These are phyloP conservation scores for Clepsis dumicolana DNA, from an alignment of 2,888 invertebrate genomes.

Conservation along the genomic window DNA sequence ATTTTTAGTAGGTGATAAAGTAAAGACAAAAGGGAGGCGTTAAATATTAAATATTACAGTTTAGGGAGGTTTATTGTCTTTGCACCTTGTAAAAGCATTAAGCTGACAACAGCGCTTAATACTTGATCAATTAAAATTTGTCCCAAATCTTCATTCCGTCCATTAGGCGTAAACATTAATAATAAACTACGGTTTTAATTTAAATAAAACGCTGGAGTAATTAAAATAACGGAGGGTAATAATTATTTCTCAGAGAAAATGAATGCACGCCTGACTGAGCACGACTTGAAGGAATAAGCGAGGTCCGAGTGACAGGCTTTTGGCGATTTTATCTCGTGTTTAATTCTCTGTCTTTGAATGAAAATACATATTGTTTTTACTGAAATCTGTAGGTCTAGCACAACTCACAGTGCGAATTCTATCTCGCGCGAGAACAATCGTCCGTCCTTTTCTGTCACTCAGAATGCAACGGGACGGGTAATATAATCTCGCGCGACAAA, in stretches of 20 bases:
- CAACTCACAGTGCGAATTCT: too few relatives aligned
- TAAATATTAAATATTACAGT: neutral
- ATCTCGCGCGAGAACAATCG: too few relatives aligned
- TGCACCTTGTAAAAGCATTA: constrained; percentile 13
- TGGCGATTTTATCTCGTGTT: neutral
- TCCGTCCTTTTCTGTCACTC: too few relatives aligned
- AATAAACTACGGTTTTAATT: constrained; percentile 42
- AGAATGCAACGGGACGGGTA: too few relatives aligned
- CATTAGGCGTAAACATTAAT: constrained; percentile 39
- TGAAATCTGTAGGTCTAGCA: too few relatives aligned
- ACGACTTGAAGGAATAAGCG: constrained; percentile 32
- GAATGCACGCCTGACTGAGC: constrained; percentile 45
- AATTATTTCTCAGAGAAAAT: constrained; percentile 46
- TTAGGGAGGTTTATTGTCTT: neutral
- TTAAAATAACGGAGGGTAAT: constrained; percentile 41
- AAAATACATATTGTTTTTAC: too few relatives aligned
- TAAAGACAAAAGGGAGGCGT: neutral
- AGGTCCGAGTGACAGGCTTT: constrained; percentile 10
- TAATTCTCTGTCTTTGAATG: neutral
- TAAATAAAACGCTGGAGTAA: constrained; percentile 39
- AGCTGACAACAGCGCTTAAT: constrained; percentile 26
- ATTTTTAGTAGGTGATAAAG: neutral
- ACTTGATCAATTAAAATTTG: constrained; percentile 33
- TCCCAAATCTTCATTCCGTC: constrained; percentile 26
- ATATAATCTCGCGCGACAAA: too few relatives aligned